Evolutionary conservation across 2,888 invertebrate species (phyloP), one percentile per base, ranked within the genome.

Genomic region (Chloroclysta siterata): DNA sequence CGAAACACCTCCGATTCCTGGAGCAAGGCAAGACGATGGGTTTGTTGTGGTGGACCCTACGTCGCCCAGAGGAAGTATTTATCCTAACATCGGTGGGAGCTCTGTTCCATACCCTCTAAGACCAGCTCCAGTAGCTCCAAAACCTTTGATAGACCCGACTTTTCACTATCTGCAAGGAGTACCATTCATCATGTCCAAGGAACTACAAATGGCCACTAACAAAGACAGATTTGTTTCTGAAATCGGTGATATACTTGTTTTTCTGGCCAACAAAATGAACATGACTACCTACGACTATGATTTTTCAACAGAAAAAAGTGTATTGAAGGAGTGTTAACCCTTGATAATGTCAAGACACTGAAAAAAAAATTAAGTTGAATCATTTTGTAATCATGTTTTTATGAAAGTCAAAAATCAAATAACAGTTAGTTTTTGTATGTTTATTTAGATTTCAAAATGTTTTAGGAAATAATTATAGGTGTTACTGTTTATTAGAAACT

Each of bases 121-220:
- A 42, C 88, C 88, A 6, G 89, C 90, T 0, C 91, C 90, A 0
- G 77, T 82, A 2, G 75, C 82, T 0, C 89, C 73, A 1, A 78
- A 74, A 53, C 61, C 74, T 2, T 66, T 71, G 7, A 70, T 79
- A 50, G 92, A 91, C 44, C 83, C 79, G 4, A 79, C 81, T 5
- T 90, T 93, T 66, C 90, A 92, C 76, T 94, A 94, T 68, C 78
- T 95, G 7, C 93, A 90, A 73, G 93, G 93, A 41, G 94, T 95
- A 0, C 94, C 94, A 0, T 94, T 95, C 70, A 81, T 89, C 15
- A 73, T 94, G 68, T 90, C 90, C 1, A 88, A 88, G 65, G 89
- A 91, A 52, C 80, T 94, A 8, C 87, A 92, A 72, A 83, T 89
- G 79, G 87, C 84, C 7, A 74, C 88, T 10, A 93, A 90, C 70